A percentile compares a stretch with the other conserved stretches of the same genome.
Conservation (phyloP, 1,140 invertebrate species). For the Brachionus calyciflorus region DNA sequence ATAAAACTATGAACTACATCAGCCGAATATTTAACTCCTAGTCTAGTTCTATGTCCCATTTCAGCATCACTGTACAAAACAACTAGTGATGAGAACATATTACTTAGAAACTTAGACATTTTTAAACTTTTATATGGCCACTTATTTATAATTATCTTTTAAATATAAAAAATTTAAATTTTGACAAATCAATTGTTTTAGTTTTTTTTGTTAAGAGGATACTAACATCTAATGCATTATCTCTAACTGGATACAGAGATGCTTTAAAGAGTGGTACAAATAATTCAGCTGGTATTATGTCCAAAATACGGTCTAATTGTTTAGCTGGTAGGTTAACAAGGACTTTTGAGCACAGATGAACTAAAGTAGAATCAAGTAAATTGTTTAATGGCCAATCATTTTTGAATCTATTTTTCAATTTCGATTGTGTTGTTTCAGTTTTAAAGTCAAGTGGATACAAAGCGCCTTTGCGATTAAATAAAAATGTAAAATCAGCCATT, state of each 20-base stretch:
- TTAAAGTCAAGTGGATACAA: slow-evolving; percentile 36
- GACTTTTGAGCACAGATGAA: slow-evolving; percentile 16
- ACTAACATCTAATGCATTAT: slow-evolving; percentile 35
- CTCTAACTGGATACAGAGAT: slow-evolving; percentile 23
- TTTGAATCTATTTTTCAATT: slow-evolving; percentile 12
- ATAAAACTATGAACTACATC: slow-evolving; percentile 46
- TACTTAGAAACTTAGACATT: slow-evolving; percentile 12
- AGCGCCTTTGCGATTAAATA: slow-evolving; percentile 45
- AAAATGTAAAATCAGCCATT: slow-evolving; percentile 46
- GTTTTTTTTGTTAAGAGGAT: no score
- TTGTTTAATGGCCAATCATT: slow-evolving; percentile 39
- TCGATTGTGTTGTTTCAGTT: slow-evolving; percentile 1
- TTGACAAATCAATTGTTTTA: no score
- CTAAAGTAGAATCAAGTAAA: neutral
- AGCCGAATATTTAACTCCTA: slow-evolving; percentile 42
- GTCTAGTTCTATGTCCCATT: slow-evolving; percentile 37
- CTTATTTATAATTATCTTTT: slow-evolving; percentile 26
- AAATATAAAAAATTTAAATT: neutral
- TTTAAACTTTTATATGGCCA: slow-evolving; percentile 33
- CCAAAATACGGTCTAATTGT: neutral
- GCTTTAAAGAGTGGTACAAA: slow-evolving; percentile 32
- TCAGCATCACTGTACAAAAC: slow-evolving; percentile 33
- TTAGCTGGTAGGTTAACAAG: slow-evolving; percentile 9
- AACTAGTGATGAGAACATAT: slow-evolving; percentile 41
- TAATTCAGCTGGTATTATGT: slow-evolving; percentile 24